phyloP scores from a whole-genome alignment of 2,113 vertebrate species.

The Mesoclemmys tuberculata region DNA sequence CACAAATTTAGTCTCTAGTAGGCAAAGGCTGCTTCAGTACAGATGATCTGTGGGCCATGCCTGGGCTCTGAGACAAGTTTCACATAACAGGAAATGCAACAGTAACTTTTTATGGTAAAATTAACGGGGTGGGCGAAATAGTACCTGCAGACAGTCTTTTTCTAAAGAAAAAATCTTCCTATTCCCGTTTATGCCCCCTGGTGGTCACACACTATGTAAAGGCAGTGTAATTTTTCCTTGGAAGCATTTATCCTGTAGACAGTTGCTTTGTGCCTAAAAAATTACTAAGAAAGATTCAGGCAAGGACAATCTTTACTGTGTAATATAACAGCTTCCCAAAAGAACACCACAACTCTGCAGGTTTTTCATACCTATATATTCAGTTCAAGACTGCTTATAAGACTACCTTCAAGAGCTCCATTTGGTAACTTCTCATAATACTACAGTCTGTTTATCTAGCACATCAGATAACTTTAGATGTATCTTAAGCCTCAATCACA shows the following conservation, averaged over 20 bases:
- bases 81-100: conserved; percentile 30
- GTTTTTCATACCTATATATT: not conserved
- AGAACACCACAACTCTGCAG: not conserved
- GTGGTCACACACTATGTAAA: not conserved
- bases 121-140: not conserved
- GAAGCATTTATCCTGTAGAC: not conserved
- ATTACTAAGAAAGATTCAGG: not conserved
- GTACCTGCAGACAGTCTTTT: not conserved
- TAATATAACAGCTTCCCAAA: not conserved
- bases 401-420: not conserved
- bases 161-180: not conserved
- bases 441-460: conserved; percentile 15
- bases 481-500: conserved; percentile 5
- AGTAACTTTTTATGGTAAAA: conserved; percentile 52
- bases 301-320: not conserved
- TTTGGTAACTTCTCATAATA: conserved; percentile 2
- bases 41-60: conserved; percentile 12
- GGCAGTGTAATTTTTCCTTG: not conserved
- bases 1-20: conserved; percentile 17
- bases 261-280: not conserved
- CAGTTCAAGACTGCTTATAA: not conserved
- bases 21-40: conserved; percentile 25
- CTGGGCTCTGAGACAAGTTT: conserved; percentile 23
- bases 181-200: not conserved
- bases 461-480: conserved; percentile 8